Evolutionary conservation across 2,888 invertebrate species (phyloP), one percentile per base, ranked within the genome.

Genomic region (Pandemis cinnamomeana): DNA sequence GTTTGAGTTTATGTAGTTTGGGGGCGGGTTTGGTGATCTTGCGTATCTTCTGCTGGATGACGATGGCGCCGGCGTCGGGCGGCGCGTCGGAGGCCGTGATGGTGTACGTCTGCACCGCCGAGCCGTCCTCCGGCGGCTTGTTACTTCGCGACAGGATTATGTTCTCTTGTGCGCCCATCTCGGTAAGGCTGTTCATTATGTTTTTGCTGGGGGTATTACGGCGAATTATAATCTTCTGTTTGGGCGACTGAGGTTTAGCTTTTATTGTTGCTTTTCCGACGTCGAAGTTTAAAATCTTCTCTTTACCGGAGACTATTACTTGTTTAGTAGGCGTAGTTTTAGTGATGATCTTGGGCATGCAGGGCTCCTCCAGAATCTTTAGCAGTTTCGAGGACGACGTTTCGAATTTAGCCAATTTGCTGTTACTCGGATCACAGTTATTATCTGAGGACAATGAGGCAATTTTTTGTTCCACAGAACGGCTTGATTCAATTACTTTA

Each of bases 311-410:
- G 63, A 89, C 79, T 55, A 90, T 81, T 53, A 90, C 80, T 80
- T 88, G 89, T 79, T 92, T 93, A 36, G 87, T 75, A 11, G 87
- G 78, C 27, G 84, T 77, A 27, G 86, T 79, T 79, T 89, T 93
- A 71, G 81, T 84, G 8, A 81, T 46, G 53, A 87, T 78, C 83
- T 88, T 92, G 15, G 89, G 87, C 76, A 87, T 83, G 71, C 84
- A 84, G 0, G 94, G 92, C 78, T 95, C 95, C 80, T 95, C 95
- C 77, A 95, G 86, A 72, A 95, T 95, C 84, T 95, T 95, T 75
- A 95, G 85, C 61, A 95, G 83, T 86, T 95, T 95, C 0, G 95
- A 94, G 5, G 95, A 91, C 7, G 91, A 87, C n/a, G 90, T 89
- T 71, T 91, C 92, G 72, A 86, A 87, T 76, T 87, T 86, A n/a